A percentile compares a stretch with the other conserved stretches of the same genome.
Conservation (phyloP, 2,888 invertebrate species). For the Drosophila nr. perissopoda region DNA sequence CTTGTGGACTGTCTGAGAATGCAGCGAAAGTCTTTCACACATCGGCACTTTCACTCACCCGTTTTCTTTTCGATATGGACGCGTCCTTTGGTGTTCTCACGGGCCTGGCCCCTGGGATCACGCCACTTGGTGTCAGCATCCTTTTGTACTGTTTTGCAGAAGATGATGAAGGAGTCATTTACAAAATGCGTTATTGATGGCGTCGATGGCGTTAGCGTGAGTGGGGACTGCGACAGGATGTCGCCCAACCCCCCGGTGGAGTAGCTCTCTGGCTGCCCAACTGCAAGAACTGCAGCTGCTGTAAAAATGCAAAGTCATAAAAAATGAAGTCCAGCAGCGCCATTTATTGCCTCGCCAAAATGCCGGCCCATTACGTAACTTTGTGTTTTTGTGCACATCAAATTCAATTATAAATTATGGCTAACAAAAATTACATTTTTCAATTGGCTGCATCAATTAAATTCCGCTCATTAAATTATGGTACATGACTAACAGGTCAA, state of each 20-base stretch:
- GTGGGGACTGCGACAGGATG: slow-evolving; percentile 31
- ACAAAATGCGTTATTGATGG: slow-evolving; percentile 84
- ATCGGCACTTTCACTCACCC: slow-evolving; percentile 69
- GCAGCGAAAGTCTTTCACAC: neutral
- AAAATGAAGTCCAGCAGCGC: neutral
- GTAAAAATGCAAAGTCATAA: slow-evolving; percentile 12
- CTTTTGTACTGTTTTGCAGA: slow-evolving; percentile 82
- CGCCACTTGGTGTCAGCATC: slow-evolving; percentile 83
- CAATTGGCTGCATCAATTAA: neutral
- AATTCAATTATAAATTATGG: slow-evolving; percentile 1
- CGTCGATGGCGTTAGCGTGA: slow-evolving; percentile 81
- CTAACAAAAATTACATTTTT: neutral
- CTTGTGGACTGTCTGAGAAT: neutral
- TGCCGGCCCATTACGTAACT: neutral
- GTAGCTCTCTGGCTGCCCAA: slow-evolving; percentile 60
- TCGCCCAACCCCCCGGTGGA: slow-evolving; percentile 10
- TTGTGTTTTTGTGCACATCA: neutral
- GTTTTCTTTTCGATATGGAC: slow-evolving; percentile 85
- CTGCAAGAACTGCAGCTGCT: slow-evolving; percentile 66
- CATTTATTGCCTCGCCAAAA: neutral
- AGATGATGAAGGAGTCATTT: slow-evolving; percentile 85
- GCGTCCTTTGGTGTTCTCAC: slow-evolving; percentile 84
- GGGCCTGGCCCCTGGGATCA: slow-evolving; percentile 81
- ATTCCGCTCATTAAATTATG: neutral
- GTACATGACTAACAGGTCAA: neutral